Conservation (phyloP, 2,797 vertebrate genomes). For the Epinephelus awoara region DNA sequence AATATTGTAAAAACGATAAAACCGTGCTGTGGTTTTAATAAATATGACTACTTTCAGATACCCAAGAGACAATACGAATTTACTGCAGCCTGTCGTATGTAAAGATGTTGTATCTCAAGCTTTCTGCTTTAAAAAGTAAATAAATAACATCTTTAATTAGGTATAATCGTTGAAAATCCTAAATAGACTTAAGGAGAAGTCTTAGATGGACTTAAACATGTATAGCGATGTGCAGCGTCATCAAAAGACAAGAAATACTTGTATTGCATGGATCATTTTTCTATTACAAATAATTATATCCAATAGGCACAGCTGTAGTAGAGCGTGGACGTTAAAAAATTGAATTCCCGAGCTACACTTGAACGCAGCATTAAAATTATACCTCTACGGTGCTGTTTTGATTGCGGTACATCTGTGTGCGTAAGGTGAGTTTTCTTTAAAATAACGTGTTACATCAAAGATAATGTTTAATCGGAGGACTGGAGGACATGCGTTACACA, state of each 20-base stretch:
- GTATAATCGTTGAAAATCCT: too few species aligned
- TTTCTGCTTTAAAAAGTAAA: neutral
- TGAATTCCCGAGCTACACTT: rapidly evolving
- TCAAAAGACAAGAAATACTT: rapidly evolving
- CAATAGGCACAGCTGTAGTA: rapidly evolving
- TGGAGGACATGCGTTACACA: neutral
- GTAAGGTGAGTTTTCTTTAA: slow-evolving; percentile 64
- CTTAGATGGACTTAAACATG: too few species aligned
- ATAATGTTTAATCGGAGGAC: neutral
- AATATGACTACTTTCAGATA: neutral
- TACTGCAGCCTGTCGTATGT: rapidly evolving
- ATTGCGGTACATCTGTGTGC: slow-evolving; percentile 61
- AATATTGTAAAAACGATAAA: neutral
- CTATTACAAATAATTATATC: neutral
- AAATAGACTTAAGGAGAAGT: too few species aligned
- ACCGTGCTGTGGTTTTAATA: rapidly evolving
- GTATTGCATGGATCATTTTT: rapidly evolving
- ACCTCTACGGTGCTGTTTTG: slow-evolving; percentile 61
- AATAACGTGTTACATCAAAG: slow-evolving; percentile 4
- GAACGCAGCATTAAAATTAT: slow-evolving; percentile 62
- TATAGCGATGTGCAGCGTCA: rapidly evolving
- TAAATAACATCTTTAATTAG: too few species aligned
- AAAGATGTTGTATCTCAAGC: rapidly evolving
- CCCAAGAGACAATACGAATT: neutral
- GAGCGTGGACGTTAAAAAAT: rapidly evolving